Evolutionary conservation across 2,113 vertebrate species (phyloP).

Genomic region (Ceyx cyanopectus): DNA sequence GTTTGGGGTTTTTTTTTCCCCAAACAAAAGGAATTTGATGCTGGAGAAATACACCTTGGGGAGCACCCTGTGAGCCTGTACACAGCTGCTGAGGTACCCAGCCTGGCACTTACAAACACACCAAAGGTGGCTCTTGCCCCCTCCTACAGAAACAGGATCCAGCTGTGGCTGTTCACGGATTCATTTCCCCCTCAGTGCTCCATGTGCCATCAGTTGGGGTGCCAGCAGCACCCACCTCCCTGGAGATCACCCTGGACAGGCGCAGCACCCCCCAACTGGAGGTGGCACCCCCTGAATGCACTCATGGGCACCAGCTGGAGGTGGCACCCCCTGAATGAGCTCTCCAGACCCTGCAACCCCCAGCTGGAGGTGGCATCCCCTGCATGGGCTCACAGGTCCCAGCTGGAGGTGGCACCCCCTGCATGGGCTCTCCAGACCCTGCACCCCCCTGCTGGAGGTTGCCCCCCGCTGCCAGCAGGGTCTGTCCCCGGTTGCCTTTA

Average conservation of each 20-base stretch:
- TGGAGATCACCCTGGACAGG: not conserved
- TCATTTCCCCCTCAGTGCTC: not conserved
- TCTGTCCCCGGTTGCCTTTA: conserved; percentile 16
- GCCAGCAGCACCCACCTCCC: not conserved
- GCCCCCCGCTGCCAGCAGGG: too few species aligned
- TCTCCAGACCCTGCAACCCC: not conserved
- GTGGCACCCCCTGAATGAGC: not conserved
- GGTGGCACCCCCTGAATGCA: too few species aligned
- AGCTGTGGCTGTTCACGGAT: not conserved
- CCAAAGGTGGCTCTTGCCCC: not conserved
- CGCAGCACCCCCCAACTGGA: not conserved
- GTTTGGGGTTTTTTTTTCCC: not conserved
- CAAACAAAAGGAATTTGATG: not conserved
- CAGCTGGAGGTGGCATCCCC: too few species aligned
- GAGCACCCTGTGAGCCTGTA: not conserved
- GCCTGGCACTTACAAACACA: not conserved
- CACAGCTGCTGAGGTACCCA: rapidly evolving
- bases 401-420: too few species aligned
- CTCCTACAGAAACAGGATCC: not conserved
- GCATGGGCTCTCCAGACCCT: too few species aligned
- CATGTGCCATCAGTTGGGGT: not conserved
- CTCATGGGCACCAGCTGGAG: too few species aligned
- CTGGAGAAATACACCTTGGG: not conserved
- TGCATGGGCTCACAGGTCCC: not conserved
- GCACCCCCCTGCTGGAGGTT: too few species aligned